phyloP scores from a whole-genome alignment of 2,113 vertebrate genomes.

The Prunella fulvescens region DNA sequence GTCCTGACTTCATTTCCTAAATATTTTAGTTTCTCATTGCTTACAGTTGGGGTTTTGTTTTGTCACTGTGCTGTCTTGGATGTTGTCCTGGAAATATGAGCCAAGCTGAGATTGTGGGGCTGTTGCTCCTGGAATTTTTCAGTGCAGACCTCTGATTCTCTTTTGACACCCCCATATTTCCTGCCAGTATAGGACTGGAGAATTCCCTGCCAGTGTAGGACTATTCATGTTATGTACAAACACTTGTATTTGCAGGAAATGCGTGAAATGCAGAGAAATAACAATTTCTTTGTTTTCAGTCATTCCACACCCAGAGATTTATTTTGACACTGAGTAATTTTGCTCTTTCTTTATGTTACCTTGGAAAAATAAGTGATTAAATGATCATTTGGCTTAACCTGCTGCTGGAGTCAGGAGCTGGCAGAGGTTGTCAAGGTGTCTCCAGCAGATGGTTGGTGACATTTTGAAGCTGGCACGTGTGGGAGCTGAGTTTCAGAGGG shows the following conservation, averaged over 20 bases:
- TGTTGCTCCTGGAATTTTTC: background rate
- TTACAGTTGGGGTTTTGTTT: background rate
- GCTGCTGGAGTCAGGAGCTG: background rate
- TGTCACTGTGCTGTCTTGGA: fast-evolving
- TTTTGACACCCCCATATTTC: background rate
- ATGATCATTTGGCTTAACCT: background rate
- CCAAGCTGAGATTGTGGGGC: background rate
- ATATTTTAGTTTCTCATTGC: background rate
- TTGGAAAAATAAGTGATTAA: background rate
- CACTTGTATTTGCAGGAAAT: background rate
- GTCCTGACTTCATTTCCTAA: background rate
- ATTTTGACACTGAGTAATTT: background rate
- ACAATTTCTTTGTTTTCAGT: background rate
- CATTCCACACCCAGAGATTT: background rate
- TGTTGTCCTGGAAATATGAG: background rate
- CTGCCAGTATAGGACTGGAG: background rate
- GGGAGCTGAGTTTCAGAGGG: background rate
- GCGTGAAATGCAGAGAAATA: background rate
- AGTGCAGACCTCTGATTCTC: background rate
- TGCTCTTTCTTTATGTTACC: background rate
- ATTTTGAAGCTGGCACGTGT: background rate
- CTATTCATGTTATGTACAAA: background rate
- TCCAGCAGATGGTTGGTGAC: background rate
- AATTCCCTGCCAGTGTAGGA: background rate
- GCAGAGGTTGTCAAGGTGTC: background rate